Evolutionary conservation across 2,888 invertebrate genomes (phyloP), one percentile per base, ranked within the genome.

Genomic region (Hypolimnas misippus): DNA sequence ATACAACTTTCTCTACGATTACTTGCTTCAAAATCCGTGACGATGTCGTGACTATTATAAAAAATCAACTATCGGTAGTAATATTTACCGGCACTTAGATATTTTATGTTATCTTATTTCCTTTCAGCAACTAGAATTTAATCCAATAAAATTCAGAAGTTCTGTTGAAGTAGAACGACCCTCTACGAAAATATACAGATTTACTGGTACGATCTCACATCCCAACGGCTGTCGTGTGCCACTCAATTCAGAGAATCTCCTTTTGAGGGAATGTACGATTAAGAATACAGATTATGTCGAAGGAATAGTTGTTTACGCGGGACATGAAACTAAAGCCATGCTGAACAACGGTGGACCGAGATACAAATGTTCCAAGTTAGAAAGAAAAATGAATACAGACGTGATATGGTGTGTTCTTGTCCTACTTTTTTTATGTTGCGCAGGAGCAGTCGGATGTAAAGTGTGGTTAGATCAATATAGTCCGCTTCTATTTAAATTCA

Each of bases 311-410:
- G 96, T 99, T 57, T 99, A 99, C 93, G 98, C 98, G 70, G 96
- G 99, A 63, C 98, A 98, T 85, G 99, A 99, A 92, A 98, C 98
- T 14, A 99, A 99, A 90, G 97, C 98, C 16, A 97, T 99, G 97
- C 93, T 99, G 67, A 99, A 99, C 88, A 99, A 98, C 86, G 97
- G 98, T 70, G 98, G 98, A 46, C 98, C 98, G 63, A 94, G 98
- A 50, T 97, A 96, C 89, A 99, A 98, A 89, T 94, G 98, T 74
- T 98, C 98, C 58, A 95, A 96, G 69, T 92, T 99, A 74, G 99
- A 99, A 87, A 94, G 95, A 70, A 95, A 96, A 86, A 98, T 99
- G 96, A 99, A 99, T 89, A 95, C 96, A 73, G 98, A 98, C 89
- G 97, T 99, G 64, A 95, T 98, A 78, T 98, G 98, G 98, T 99